A percentile compares a stretch with the other conserved stretches of the same genome.
Evolutionary conservation across 2,113 vertebrate genomes (phyloP).

Genomic region (Gallinago undulata): DNA sequence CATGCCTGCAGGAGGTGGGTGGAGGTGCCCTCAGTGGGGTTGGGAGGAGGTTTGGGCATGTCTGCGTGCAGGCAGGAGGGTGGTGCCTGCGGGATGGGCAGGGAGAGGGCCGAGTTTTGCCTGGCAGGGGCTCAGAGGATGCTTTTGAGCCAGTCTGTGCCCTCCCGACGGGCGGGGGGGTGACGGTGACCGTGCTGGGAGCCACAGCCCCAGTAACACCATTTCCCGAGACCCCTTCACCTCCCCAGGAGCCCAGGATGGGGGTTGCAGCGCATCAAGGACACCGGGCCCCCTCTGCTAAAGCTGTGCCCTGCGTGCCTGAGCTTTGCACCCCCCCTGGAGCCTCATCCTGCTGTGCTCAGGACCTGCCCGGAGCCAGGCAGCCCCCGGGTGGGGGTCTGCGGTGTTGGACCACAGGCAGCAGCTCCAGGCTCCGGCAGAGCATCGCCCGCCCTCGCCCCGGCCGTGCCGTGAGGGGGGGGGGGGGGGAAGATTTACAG

Average conservation of each 20-base stretch:
- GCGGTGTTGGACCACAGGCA: fast-evolving
- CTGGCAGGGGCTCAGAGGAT: neutral
- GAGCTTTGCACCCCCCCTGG: neutral
- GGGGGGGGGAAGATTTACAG: constrained; percentile 77
- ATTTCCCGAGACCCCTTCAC: neutral
- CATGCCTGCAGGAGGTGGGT: no score
- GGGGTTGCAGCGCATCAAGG: fast-evolving
- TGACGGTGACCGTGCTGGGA: neutral
- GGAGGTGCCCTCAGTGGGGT: neutral
- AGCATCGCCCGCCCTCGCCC: neutral
- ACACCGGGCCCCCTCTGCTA: neutral
- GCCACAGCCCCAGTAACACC: neutral
- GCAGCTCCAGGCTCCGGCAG: fast-evolving
- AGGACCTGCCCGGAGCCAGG: neutral
- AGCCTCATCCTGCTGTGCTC: neutral
- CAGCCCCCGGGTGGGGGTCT: fast-evolving
- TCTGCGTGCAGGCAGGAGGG: neutral
- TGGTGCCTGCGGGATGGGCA: neutral
- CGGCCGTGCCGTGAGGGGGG: neutral
- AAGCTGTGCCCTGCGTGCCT: fast-evolving
- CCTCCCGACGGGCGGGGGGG: neutral
- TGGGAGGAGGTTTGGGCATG: neutral
- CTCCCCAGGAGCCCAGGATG: neutral
- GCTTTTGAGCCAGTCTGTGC: neutral
- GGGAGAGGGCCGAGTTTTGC: neutral